Evolutionary conservation across 2,888 invertebrate genomes (phyloP), one percentile per base, ranked within the genome.

Genomic region (Mesorhabditis belari): DNA sequence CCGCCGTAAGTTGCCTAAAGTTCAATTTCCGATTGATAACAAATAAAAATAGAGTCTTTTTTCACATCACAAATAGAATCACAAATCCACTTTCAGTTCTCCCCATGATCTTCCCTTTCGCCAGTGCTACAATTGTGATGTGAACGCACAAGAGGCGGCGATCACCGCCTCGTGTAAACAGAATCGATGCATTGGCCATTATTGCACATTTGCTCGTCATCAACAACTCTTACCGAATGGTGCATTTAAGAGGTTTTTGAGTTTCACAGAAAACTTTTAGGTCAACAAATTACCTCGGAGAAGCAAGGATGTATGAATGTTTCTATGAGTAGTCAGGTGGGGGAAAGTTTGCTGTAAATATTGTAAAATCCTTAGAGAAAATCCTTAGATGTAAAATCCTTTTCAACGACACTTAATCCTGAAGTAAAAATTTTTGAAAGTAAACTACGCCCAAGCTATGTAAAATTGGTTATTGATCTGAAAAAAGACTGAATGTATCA

Each of bases 241-340:
- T 35, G 2, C n/a, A 35, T n/a, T 35, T 9, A 9, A 35, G 44
- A 1, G 44, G 44, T 35, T 35, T 35, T 35, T 35, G 23, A 12
- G 12, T 12, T 24, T 23, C 12, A 54, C 27, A 9, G 12, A 35
- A 35, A n/a, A 35, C n/a, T 35, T 35, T 35, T n/a, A 35, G 44
- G 44, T 9, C 44, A 35, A 2, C 44, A 9, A 35, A 35, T 35
- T n/a, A 35, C 44, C n/a, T 35, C 62, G 25, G 77, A 79, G 61
- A 66, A 72, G 27, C 79, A 80, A 55, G 79, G 79, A 3, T 79
- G 79, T 59, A 71, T 79, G 49, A 79, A 79, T 62, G 77, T 80
- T 6, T 76, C 78, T 5, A 74, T 78, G 55, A 65, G 61, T 53
- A 60, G 60, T 5, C 70, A 74, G 62, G 71, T 73, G 29, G 53